These are phyloP conservation scores for Rhagium mordax DNA, from an alignment of 2,888 invertebrate species.

Conservation along the genomic window DNA sequence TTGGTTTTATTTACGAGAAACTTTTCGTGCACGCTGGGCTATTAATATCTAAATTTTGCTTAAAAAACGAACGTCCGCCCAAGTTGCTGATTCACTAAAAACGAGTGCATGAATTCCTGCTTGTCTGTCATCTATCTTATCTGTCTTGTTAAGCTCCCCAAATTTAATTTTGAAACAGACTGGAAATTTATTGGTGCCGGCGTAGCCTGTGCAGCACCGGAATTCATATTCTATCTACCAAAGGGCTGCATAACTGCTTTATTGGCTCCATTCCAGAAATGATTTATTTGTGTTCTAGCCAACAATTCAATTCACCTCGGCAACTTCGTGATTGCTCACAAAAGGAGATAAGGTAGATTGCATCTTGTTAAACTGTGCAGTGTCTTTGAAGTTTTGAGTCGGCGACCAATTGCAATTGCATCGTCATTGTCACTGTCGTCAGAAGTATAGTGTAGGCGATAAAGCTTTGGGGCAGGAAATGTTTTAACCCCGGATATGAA, in stretches of 20 bases:
- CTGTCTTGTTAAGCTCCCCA: not conserved
- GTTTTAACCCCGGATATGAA: too few species aligned
- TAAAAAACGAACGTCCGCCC: not conserved
- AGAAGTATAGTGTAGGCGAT: not conserved
- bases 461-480: too few species aligned
- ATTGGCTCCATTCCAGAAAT: constrained; percentile 13
- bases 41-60: not conserved
- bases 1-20: too few species aligned
- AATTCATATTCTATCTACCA: not conserved
- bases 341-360: constrained; percentile 21
- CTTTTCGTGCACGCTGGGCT: not conserved
- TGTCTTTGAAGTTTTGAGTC: constrained; percentile 1
- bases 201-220: not conserved
- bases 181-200: constrained; percentile 1
- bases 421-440: not conserved
- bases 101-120: not conserved
- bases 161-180: constrained; percentile 1
- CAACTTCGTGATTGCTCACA: not conserved
- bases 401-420: not conserved
- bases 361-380: constrained; percentile 1
- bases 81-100: not conserved
- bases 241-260: not conserved
- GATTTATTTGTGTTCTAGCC: not conserved
- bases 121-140: not conserved
- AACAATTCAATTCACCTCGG: not conserved